Evolutionary conservation across 2,797 vertebrate genomes (phyloP).

Genomic region (Molossus molossus): DNA sequence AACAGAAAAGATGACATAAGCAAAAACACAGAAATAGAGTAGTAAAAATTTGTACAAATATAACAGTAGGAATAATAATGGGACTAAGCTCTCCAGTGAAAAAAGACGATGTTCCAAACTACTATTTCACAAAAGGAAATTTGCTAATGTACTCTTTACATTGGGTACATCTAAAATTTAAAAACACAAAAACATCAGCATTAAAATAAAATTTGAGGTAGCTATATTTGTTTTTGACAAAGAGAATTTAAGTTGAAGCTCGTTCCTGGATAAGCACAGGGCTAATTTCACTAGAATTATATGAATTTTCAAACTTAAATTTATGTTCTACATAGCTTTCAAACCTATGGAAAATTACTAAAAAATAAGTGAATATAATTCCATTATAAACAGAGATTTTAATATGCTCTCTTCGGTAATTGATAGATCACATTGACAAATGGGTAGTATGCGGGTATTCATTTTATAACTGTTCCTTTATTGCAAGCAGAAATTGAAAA

Average conservation of each 20-base stretch:
- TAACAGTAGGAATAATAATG: not conserved
- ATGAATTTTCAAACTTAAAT: conserved; percentile 51
- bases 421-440: not conserved
- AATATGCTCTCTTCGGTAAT: not conserved
- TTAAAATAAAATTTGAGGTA: conserved; percentile 40
- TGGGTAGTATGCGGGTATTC: not conserved
- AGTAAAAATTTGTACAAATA: not conserved
- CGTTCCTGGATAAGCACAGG: not conserved
- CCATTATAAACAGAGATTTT: conserved; percentile 35
- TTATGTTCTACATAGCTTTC: conserved; percentile 16
- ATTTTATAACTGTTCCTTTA: conserved; percentile 26
- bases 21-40: not conserved
- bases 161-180: not conserved
- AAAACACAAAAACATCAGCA: conserved; percentile 13
- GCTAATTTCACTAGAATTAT: not conserved
- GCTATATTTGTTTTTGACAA: conserved; percentile 13
- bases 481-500: not conserved
- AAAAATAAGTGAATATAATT: not conserved
- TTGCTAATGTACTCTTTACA: not conserved
- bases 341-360: not conserved
- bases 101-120: conserved; percentile 13
- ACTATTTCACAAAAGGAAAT: not conserved
- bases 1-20: not conserved
- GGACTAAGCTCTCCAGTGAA: not conserved
- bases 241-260: conserved; percentile 46